Percentiles rank a stretch among this genome's conserved stretches.
These are phyloP conservation scores for Nycteola revayana DNA, from an alignment of 2,888 invertebrate species.

Conservation along the genomic window DNA sequence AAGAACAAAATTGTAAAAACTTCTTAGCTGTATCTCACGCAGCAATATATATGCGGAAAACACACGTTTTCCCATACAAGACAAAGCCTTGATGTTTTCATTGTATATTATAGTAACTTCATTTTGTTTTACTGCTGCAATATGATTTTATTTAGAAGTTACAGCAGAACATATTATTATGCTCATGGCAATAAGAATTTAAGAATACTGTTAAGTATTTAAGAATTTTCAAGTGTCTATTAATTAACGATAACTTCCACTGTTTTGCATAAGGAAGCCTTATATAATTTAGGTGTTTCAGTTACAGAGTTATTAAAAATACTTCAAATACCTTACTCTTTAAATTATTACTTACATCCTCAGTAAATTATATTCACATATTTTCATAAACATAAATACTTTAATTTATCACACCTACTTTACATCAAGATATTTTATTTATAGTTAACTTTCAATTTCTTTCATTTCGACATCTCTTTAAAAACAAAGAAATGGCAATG, in stretches of 20 bases:
- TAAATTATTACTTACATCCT: too few relatives aligned
- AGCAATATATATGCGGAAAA: slow-evolving; percentile 15
- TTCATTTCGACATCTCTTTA: slow-evolving; percentile 10
- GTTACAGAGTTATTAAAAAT: too few relatives aligned
- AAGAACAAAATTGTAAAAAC: slow-evolving; percentile 18
- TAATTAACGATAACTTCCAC: too few relatives aligned
- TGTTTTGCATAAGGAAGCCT: too few relatives aligned
- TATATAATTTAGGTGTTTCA: too few relatives aligned
- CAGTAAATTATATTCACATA: too few relatives aligned
- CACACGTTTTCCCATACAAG: slow-evolving; percentile 26
- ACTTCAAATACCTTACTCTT: too few relatives aligned
- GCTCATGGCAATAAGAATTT: background rate
- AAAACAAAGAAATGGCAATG: slow-evolving; percentile 14
- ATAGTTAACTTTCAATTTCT: too few relatives aligned
- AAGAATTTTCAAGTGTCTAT: too few relatives aligned
- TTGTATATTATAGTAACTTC: background rate
- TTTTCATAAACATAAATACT: slow-evolving; percentile 19
- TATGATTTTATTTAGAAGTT: background rate
- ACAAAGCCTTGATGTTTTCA: slow-evolving; percentile 2
- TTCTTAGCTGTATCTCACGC: slow-evolving; percentile 25
- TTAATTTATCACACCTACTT: slow-evolving; percentile 7
- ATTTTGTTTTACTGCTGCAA: background rate
- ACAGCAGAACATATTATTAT: background rate
- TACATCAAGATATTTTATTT: too few relatives aligned
- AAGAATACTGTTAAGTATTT: too few relatives aligned